Evolutionary conservation across 2,113 vertebrate species (phyloP).

Genomic region (Herpailurus yagouaroundi): DNA sequence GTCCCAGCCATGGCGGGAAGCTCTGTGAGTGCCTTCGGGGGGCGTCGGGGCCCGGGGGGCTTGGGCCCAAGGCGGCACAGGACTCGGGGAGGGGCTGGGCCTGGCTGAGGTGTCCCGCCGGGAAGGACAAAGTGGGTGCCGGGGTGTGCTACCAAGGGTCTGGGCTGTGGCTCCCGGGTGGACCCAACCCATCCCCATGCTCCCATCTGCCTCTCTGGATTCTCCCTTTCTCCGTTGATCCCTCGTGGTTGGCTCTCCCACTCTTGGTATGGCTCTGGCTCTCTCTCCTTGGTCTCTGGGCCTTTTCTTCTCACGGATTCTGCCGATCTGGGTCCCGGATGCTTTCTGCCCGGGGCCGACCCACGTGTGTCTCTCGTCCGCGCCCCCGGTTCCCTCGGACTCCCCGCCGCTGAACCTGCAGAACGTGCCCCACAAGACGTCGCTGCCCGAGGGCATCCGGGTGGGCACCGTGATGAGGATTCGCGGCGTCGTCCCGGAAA

Average conservation of each 20-base stretch:
- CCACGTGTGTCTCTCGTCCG: neutral
- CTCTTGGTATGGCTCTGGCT: neutral
- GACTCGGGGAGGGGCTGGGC: neutral
- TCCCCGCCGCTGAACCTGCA: neutral
- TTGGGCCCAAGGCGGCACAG: neutral
- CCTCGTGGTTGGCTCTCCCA: fast-evolving
- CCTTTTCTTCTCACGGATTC: neutral
- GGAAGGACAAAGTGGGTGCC: neutral
- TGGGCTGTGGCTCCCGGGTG: neutral
- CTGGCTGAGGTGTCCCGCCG: neutral
- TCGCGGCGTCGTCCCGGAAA: neutral
- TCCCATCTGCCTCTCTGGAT: neutral
- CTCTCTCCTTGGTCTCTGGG: neutral
- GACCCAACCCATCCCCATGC: fast-evolving
- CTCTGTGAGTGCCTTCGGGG: neutral
- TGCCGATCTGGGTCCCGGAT: neutral
- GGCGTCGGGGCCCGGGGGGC: too few relatives aligned
- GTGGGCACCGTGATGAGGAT: conserved; percentile 34
- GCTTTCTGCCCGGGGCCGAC: neutral
- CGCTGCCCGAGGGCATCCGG: neutral
- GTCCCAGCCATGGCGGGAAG: conserved; percentile 15
- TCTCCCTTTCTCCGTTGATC: neutral
- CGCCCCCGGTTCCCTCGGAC: neutral
- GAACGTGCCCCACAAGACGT: conserved; percentile 41
- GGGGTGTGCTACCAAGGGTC: too few relatives aligned